These are phyloP conservation scores for Ptyas mucosa DNA, from an alignment of 2,113 vertebrate genomes.

Conservation along the genomic window DNA sequence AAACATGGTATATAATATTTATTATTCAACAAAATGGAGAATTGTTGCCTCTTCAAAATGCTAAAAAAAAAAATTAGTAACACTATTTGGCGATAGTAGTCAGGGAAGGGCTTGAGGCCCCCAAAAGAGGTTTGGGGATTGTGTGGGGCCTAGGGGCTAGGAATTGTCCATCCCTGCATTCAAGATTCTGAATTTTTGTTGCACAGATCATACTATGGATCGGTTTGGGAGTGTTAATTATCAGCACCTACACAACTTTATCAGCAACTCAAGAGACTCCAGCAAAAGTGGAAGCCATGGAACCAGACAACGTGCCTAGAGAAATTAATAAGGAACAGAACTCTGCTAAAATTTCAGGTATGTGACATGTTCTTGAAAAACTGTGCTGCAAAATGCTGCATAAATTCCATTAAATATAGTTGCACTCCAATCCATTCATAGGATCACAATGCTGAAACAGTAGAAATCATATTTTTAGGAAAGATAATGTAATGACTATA, in stretches of 20 bases:
- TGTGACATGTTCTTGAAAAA: neutral
- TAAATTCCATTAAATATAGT: neutral
- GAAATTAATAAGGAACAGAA: constrained; percentile 53
- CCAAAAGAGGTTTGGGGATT: neutral
- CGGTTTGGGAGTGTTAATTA: constrained; percentile 88
- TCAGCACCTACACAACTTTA: constrained; percentile 91
- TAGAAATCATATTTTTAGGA: neutral
- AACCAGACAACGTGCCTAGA: constrained; percentile 44
- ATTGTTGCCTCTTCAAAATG: neutral
- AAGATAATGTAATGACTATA: neutral
- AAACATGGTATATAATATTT: neutral
- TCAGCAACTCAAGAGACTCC: constrained; percentile 70
- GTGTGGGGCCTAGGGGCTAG: neutral
- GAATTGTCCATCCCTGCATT: neutral
- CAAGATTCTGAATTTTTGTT: neutral
- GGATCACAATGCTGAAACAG: neutral
- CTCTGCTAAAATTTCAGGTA: constrained; percentile 68
- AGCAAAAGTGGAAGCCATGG: constrained; percentile 53
- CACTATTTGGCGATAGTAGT: neutral
- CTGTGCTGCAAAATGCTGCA: neutral
- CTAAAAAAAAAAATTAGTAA: neutral
- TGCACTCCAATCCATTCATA: neutral
- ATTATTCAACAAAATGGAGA: neutral
- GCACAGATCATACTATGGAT: constrained; percentile 88
- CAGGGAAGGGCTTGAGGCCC: neutral